A percentile compares a stretch with the other conserved stretches of the same genome.
These are phyloP conservation scores for Ptychodera flava DNA, from an alignment of 35 echinoderm and acorn worm genomes.

Conservation along the genomic window DNA sequence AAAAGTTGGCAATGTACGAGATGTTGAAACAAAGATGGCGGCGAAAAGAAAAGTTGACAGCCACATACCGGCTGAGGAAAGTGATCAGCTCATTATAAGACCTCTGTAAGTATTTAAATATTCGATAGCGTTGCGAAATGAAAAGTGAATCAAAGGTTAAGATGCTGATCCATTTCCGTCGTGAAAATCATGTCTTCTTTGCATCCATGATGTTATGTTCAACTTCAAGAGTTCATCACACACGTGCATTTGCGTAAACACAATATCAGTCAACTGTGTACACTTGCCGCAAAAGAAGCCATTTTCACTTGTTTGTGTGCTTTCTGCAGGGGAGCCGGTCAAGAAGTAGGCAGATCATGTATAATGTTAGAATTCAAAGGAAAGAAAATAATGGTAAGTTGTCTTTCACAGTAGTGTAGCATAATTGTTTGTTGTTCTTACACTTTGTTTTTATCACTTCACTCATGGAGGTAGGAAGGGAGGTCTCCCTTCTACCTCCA, in stretches of 20 bases:
- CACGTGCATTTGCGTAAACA: background rate
- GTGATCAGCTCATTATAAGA: constrained; percentile 72
- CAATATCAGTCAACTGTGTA: no score
- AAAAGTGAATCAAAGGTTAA: background rate
- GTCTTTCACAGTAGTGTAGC: background rate
- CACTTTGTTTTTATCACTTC: no score
- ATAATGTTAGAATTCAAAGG: constrained; percentile 99
- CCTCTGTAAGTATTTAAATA: constrained; percentile 62
- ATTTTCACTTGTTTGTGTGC: no score
- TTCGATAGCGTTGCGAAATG: background rate
- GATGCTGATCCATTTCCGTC: no score
- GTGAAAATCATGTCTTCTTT: no score
- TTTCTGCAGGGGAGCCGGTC: constrained; percentile 78
- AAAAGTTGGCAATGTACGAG: background rate
- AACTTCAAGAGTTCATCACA: no score
- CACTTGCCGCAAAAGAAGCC: no score
- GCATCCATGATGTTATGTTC: background rate
- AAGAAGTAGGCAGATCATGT: constrained; percentile 95
- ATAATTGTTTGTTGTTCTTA: constrained; percentile 5
- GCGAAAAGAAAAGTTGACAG: constrained; percentile 66
- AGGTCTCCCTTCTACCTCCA: no score
- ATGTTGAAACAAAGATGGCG: constrained; percentile 37
- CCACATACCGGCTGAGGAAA: constrained; percentile 81
- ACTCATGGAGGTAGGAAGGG: no score
- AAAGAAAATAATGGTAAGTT: constrained; percentile 93